Evolutionary conservation across 1,140 invertebrate genomes (phyloP).

Genomic region (Myzus persicae): DNA sequence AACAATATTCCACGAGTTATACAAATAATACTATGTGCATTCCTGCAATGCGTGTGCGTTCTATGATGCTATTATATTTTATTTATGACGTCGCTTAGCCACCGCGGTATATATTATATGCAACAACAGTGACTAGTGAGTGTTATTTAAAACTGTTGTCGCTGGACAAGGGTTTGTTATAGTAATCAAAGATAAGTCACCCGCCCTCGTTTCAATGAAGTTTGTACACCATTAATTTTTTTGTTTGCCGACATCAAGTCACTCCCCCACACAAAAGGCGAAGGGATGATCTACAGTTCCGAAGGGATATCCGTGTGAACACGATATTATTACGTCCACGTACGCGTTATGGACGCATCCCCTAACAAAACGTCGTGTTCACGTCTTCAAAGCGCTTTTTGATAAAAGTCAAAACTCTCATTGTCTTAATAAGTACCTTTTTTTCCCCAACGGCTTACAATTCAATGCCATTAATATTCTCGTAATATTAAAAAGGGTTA

Average conservation of each 20-base stretch:
- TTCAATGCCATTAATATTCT: not conserved
- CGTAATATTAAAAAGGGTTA: too few relatives aligned
- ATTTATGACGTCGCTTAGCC: not conserved
- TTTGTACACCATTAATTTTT: conserved; percentile 51
- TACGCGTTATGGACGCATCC: conserved; percentile 24
- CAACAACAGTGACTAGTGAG: not conserved
- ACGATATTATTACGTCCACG: not conserved
- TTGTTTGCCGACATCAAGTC: conserved; percentile 45
- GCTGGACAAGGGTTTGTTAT: conserved; percentile 8
- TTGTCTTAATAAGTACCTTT: not conserved
- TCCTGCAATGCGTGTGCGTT: not conserved
- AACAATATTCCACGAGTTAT: too few relatives aligned
- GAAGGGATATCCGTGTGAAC: conserved; percentile 41
- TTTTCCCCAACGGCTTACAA: not conserved
- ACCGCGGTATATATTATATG: not conserved
- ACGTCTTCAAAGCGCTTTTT: not conserved
- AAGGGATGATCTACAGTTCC: conserved; percentile 17
- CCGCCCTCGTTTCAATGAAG: conserved; percentile 37
- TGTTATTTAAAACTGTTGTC: not conserved
- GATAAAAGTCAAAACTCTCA: not conserved
- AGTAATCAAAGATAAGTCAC: conserved; percentile 20
- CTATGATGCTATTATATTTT: not conserved
- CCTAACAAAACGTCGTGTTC: not conserved
- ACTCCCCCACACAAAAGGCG: conserved; percentile 5
- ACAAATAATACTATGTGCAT: not conserved